Evolutionary conservation across 1,140 invertebrate genomes (phyloP), one percentile per base, ranked within the genome.

Genomic region (Babylonia areolata): DNA sequence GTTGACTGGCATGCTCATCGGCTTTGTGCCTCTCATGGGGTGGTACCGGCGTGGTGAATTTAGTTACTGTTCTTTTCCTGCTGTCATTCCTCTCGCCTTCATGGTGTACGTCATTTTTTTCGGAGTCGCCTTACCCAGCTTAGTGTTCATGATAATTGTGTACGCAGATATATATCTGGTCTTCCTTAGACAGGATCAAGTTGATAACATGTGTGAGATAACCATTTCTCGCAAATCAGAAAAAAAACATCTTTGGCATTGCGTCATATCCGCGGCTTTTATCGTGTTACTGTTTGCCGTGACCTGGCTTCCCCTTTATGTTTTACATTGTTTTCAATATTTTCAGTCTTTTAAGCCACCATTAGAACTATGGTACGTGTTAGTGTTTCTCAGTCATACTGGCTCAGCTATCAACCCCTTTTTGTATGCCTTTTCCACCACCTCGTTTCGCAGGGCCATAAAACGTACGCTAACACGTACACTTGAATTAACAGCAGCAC

Each of bases 341-440:
- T 86, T 91, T 5, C 46, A 75, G 28, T 51, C 51, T 39, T 3
- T 90, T 88, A 54, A 79, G 73, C 35, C 35, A 28, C 90, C 89
- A 17, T 51, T 58, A 11, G 82, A 89, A 33, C 54, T 91, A 28
- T 86, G 95, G 9, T 92, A 95, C 2, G 95, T 95, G 86, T 95
- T 96, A 3, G 93, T 96, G 40, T 92, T 96, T 9, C 92, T 96
- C 0, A 96, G 96, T 86, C 97, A 97, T 91, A 95, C 92, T 69
- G 94, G 94, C 89, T 94, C 93, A 3, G 91, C 92, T 15, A 86
- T 94, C 23, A 94, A 94, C 85, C 94, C 94, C 12, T 88, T 94
- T 46, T 85, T 94, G 17, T 94, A 94, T 87, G 97, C 97, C 20
- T 97, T 97, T 91, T 97, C 97, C 92, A 97, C 97, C 90, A 96